Conservation (phyloP, 2,888 invertebrate genomes). For the Drosophila subquinaria region DNA sequence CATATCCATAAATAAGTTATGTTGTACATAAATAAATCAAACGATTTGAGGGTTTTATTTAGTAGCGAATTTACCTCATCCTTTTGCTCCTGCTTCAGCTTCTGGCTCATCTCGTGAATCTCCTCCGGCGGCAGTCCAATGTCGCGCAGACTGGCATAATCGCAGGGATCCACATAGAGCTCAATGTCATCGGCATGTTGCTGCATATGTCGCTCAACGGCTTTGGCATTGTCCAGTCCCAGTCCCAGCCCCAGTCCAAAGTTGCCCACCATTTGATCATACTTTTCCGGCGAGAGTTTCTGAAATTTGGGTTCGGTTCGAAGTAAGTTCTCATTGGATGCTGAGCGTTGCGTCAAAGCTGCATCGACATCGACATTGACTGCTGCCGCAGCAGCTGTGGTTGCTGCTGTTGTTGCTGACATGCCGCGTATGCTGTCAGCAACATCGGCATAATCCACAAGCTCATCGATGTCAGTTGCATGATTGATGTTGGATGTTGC, state of each 20-base stretch:
- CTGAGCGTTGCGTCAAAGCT: slow-evolving; percentile 67
- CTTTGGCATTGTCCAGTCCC: slow-evolving; percentile 51
- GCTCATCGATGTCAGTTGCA: slow-evolving; percentile 73
- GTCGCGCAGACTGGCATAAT: slow-evolving; percentile 84
- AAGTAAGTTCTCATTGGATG: slow-evolving; percentile 81
- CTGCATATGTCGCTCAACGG: slow-evolving; percentile 75
- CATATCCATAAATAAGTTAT: background rate
- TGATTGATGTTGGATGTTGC: slow-evolving; percentile 55
- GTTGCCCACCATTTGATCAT: slow-evolving; percentile 82
- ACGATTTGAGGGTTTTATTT: background rate
- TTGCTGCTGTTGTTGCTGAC: slow-evolving; percentile 47
- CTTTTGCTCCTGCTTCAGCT: slow-evolving; percentile 89
- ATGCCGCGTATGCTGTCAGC: slow-evolving; percentile 81
- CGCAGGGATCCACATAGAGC: slow-evolving; percentile 84
- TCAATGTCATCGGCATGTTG: slow-evolving; percentile 83
- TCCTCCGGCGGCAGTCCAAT: slow-evolving; percentile 86
- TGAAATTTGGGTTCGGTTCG: slow-evolving; percentile 84
- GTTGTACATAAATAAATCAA: background rate
- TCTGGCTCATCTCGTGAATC: slow-evolving; percentile 87
- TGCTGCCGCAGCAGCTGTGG: slow-evolving; percentile 35
- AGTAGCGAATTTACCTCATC: slow-evolving; percentile 87
- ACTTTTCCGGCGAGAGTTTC: slow-evolving; percentile 84
- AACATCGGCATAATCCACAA: slow-evolving; percentile 82
- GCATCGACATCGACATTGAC: slow-evolving; percentile 37
- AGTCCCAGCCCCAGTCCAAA: slow-evolving; percentile 37